Conservation (phyloP, 2,888 invertebrate species). For the Latrodectus elegans region DNA sequence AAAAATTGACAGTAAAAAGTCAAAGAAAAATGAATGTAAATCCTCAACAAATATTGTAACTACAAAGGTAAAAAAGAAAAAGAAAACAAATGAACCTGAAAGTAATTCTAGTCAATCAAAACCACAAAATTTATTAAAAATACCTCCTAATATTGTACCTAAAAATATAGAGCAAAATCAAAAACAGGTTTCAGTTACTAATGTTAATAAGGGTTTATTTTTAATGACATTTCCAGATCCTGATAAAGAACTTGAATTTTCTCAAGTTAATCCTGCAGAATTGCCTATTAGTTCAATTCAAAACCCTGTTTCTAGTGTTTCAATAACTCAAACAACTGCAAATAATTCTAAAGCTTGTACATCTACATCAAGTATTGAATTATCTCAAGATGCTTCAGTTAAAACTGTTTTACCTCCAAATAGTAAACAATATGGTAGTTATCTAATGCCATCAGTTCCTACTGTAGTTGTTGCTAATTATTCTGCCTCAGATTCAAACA, state of each 20-base stretch:
- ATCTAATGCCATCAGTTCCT: slow-evolving; percentile 35
- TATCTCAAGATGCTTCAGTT: not conserved
- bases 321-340: not conserved
- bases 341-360: not conserved
- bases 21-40: not conserved
- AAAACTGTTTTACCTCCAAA: not conserved
- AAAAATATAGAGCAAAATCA: not conserved
- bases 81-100: not conserved
- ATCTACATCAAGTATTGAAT: not conserved
- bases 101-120: not conserved
- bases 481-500: slow-evolving; percentile 19
- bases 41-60: not conserved
- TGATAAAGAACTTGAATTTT: slow-evolving; percentile 16
- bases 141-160: not conserved
- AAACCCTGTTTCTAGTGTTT: not conserved
- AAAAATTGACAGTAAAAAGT: not conserved
- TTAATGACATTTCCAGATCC: slow-evolving; percentile 39
- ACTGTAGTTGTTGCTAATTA: slow-evolving; percentile 56
- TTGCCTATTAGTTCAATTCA: not conserved
- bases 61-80: not conserved
- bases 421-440: slow-evolving; percentile 24
- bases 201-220: slow-evolving; percentile 19
- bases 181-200: slow-evolving; percentile 5
- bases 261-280: not conserved
- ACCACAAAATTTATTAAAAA: too few relatives aligned